Evolutionary conservation across 2,888 invertebrate species (phyloP).

Genomic region (Sminthurides aquaticus): DNA sequence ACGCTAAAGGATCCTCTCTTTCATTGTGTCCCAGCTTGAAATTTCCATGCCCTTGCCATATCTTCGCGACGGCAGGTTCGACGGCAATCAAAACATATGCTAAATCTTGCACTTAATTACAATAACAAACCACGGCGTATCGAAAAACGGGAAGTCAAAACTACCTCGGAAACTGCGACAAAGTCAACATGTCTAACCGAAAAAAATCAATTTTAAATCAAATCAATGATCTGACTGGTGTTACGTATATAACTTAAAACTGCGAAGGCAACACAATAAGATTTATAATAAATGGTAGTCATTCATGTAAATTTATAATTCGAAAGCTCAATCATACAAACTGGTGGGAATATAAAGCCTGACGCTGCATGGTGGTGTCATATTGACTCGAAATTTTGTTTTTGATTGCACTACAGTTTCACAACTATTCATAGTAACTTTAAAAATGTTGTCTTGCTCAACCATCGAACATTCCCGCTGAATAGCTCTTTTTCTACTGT

Average conservation of each 20-base stretch:
- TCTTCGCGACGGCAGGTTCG: background rate
- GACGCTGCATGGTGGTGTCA: background rate
- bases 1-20: background rate
- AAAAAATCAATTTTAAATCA: no score
- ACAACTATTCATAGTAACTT: background rate
- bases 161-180: background rate
- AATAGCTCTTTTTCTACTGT: conserved; percentile 1
- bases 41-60: background rate
- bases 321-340: background rate
- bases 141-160: no score
- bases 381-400: background rate
- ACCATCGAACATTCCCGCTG: background rate
- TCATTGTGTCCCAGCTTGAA: background rate
- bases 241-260: no score
- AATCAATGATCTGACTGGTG: no score
- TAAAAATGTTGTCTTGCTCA: background rate
- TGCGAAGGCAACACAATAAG: no score
- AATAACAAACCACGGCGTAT: no score
- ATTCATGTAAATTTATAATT: background rate
- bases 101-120: no score
- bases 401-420: conserved; percentile 2
- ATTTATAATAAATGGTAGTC: no score
- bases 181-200: background rate
- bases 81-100: no score
- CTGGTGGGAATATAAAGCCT: background rate